Base-by-base conservation (phyloP, 2,797 vertebrate genomes). In the Enteromius radiatus region DNA sequence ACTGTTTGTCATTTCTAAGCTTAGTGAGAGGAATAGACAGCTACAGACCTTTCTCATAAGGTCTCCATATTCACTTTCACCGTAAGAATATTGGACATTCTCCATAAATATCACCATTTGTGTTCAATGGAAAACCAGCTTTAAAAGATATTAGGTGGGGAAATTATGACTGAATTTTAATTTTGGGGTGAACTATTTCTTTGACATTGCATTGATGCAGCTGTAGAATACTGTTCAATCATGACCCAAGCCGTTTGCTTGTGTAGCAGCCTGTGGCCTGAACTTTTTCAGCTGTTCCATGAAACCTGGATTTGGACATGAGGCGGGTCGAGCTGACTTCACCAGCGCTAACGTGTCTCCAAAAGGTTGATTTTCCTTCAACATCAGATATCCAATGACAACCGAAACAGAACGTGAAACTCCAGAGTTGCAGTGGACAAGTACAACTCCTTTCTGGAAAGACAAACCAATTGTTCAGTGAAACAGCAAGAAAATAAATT, bases 341-440 rank as follows among this genome's bases (percentile, higher is more conserved):
- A 99, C 97, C 89, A 94, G 41, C 56, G 95, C 93, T 87, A 96
- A 94, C 3, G 96, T 97, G n/a, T 87, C 93, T 14, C 95, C 90
- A 88, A 98, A 97, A 68, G 92, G 91, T 83, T 95, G 95, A 86
- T 94, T 89, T 70, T 98, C 96, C 56, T 92, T 94, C 78, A 92
- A 92, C 96, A 98, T 99, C 86, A 99, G 91, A 92, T 97, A 99
- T 76, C 97, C 97, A 31, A 95, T 95, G 86, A 97, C 90, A 56
- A 99, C 88, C 0, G 97, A 93, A 0, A 96, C 96, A 1, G 97
- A 96, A 19, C 97, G 95, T 31, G 98, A 99, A 79, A 97, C 95
- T 45, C 97, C 97, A 8, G 96, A 93, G 14, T 99, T 99, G 68
- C 97, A 98, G 90, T 99, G 98, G 82, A 98, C 96, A 84, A 99